Conservation (phyloP, 2,797 vertebrate species). For the Etheostoma nigrum region DNA sequence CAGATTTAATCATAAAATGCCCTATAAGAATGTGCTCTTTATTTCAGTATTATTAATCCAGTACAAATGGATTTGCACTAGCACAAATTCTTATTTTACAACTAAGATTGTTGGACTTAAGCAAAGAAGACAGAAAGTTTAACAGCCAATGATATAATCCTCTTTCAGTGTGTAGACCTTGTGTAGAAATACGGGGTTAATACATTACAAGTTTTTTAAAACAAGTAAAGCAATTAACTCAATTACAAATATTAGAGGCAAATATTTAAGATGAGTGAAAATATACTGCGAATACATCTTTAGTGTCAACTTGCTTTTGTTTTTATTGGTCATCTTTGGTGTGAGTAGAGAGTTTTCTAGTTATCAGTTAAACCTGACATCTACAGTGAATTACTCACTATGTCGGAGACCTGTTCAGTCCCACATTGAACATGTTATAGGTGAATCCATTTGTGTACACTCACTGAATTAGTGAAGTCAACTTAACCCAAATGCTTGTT, state of each 20-base stretch:
- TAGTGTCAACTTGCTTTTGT: background rate
- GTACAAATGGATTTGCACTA: background rate
- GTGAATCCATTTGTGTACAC: background rate
- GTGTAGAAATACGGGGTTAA: background rate
- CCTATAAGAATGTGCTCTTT: background rate
- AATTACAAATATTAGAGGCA: too few species aligned
- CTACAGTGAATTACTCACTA: background rate
- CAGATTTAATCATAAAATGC: slow-evolving; percentile 17
- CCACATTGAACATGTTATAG: background rate
- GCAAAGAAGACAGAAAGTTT: background rate
- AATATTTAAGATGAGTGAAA: too few species aligned
- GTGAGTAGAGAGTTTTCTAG: too few species aligned
- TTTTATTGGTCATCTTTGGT: background rate
- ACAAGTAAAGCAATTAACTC: background rate
- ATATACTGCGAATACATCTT: background rate
- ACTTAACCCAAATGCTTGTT: background rate
- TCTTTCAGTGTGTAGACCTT: background rate
- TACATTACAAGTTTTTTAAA: background rate
- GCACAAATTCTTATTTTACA: background rate
- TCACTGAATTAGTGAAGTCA: background rate
- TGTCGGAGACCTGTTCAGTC: background rate
- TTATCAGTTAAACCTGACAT: background rate
- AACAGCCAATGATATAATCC: background rate
- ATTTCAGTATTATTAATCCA: background rate
- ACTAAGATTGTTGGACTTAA: background rate